Conservation (phyloP, 1,140 invertebrate species). For the Sycobia sp. region DNA sequence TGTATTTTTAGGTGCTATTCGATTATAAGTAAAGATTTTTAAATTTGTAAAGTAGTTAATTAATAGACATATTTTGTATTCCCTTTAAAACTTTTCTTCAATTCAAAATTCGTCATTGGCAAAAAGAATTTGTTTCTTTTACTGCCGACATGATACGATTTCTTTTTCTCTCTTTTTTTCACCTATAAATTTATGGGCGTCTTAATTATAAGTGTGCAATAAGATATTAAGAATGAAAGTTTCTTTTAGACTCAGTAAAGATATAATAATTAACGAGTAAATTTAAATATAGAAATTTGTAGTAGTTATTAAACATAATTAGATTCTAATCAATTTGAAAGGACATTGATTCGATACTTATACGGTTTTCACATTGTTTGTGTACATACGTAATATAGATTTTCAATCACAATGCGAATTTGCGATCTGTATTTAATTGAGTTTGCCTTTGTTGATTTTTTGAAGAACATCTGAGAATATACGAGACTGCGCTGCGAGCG, state of each 20-base stretch:
- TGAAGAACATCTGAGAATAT: background rate
- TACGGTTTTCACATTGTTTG: conserved; percentile 5
- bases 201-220: conserved; percentile 47
- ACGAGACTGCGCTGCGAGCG: background rate
- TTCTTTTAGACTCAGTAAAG: conserved; percentile 17
- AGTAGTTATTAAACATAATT: conserved; percentile 29
- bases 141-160: conserved; percentile 3
- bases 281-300: conserved; percentile 18
- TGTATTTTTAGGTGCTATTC: too few relatives aligned
- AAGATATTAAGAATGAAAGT: conserved; percentile 38
- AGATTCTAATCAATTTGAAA: conserved; percentile 25
- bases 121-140: background rate
- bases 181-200: conserved; percentile 17
- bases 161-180: too few relatives aligned
- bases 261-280: conserved; percentile 15
- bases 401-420: conserved; percentile 11
- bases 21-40: too few relatives aligned
- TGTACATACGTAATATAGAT: background rate
- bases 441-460: conserved; percentile 1
- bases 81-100: background rate
- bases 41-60: too few relatives aligned
- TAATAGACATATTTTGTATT: too few relatives aligned
- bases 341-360: conserved; percentile 12
- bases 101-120: background rate
- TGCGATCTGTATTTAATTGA: conserved; percentile 3